A percentile compares a stretch with the other conserved stretches of the same genome.
phyloP scores from a whole-genome alignment of 1,140 invertebrate species.

The Mactra quadrangularis region DNA sequence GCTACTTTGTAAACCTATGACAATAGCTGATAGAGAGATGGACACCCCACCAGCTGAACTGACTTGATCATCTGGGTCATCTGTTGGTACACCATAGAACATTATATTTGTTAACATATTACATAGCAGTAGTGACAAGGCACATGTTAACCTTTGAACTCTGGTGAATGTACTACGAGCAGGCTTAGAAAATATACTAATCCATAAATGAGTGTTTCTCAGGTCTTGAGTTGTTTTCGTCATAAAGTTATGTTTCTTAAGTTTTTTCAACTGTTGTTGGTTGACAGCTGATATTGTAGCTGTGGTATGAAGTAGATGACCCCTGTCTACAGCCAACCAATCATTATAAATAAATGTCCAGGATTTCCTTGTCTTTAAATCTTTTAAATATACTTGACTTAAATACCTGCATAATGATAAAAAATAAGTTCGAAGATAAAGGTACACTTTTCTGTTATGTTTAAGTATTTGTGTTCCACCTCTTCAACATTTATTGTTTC shows the following conservation, averaged over 20 bases:
- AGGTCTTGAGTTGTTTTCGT: conserved; percentile 74
- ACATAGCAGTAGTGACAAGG: conserved; percentile 73
- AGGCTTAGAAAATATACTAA: conserved; percentile 77
- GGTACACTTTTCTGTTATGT: too few relatives aligned
- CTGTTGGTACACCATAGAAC: conserved; percentile 78
- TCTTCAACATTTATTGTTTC: too few relatives aligned
- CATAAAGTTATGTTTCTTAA: conserved; percentile 63
- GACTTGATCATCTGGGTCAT: conserved; percentile 67
- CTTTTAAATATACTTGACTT: conserved; percentile 69
- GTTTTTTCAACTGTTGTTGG: conserved; percentile 65
- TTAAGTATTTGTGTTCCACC: too few relatives aligned
- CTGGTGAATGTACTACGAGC: conserved; percentile 75
- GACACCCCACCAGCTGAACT: conserved; percentile 29
- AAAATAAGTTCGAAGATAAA: too few relatives aligned
- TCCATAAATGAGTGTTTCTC: conserved; percentile 74
- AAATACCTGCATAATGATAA: conserved; percentile 68
- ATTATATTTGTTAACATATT: conserved; percentile 79
- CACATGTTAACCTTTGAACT: conserved; percentile 77
- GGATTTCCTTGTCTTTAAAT: conserved; percentile 64
- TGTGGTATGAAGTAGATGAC: conserved; percentile 37
- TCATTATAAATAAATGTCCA: conserved; percentile 75
- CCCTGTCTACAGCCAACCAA: conserved; percentile 72
- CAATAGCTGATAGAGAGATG: conserved; percentile 64
- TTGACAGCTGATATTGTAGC: conserved; percentile 62
- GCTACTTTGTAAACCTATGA: conserved; percentile 73